These are phyloP conservation scores for Drosophila littoralis DNA, from an alignment of 1,140 invertebrate species.

Conservation along the genomic window DNA sequence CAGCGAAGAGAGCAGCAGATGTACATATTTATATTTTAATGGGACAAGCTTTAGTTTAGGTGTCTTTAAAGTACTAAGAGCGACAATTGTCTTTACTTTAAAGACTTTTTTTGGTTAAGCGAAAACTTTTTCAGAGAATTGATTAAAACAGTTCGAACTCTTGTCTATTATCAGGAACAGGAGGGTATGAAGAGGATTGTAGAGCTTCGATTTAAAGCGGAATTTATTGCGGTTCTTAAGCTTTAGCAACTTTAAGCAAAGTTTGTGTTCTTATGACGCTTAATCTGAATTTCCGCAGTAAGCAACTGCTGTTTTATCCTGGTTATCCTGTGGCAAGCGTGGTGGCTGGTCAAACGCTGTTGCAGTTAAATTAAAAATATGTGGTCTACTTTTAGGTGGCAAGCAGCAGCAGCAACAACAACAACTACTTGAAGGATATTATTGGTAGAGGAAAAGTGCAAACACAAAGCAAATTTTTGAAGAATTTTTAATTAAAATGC, in stretches of 20 bases:
- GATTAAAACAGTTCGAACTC: background rate
- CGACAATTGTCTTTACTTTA: background rate
- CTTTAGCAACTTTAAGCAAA: background rate
- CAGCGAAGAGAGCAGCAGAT: background rate
- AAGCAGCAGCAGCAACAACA: constrained; percentile 34
- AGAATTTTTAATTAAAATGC: constrained; percentile 82
- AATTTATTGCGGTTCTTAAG: background rate
- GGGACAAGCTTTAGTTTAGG: background rate
- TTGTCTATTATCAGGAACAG: background rate
- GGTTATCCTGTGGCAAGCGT: constrained; percentile 13
- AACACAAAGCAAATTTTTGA: constrained; percentile 73
- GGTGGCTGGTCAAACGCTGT: background rate
- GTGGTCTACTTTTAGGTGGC: constrained; percentile 79
- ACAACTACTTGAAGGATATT: constrained; percentile 58
- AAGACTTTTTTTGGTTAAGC: background rate
- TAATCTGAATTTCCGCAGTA: constrained; percentile 6
- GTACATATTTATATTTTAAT: background rate
- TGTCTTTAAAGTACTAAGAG: background rate
- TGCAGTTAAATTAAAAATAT: constrained; percentile 79
- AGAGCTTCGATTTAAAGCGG: background rate
- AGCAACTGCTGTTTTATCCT: constrained; percentile 7
- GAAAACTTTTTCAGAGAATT: background rate
- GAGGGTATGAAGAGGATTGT: background rate
- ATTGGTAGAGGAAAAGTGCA: constrained; percentile 59
- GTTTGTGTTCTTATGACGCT: background rate